A percentile compares a stretch with the other conserved stretches of the same genome.
Conservation (phyloP, 2,113 vertebrate species). For the Hemibagrus wyckioides region DNA sequence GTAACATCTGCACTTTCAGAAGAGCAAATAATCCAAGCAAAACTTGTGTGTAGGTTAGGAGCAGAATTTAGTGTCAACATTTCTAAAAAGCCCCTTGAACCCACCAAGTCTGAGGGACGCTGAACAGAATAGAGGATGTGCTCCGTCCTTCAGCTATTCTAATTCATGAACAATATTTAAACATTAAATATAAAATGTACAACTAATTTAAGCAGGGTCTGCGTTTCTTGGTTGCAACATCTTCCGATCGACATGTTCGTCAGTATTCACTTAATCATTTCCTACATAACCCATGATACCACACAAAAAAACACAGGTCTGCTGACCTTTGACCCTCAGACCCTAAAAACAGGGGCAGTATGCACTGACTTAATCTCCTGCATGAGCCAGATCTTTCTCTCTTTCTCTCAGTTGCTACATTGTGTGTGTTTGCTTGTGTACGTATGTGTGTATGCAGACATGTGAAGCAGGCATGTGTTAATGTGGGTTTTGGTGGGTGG, state of each 20-base stretch:
- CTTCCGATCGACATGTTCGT: neutral
- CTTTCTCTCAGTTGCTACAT: neutral
- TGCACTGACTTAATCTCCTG: neutral
- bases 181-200: neutral
- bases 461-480: neutral
- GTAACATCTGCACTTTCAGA: neutral
- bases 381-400: neutral
- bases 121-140: neutral
- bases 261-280: neutral
- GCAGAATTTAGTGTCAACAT: neutral
- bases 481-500: slow-evolving; percentile 3
- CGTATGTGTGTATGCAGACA: neutral
- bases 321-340: neutral
- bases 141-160: too few relatives aligned
- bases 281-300: neutral
- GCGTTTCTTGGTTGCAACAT: neutral
- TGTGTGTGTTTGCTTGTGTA: neutral
- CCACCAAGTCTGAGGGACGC: neutral
- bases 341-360: neutral
- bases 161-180: neutral
- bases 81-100: neutral
- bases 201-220: neutral
- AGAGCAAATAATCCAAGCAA: neutral
- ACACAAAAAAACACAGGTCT: neutral
- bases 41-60: neutral